These are phyloP conservation scores for Ceyx cyanopectus DNA, from an alignment of 2,113 vertebrate species.

Conservation along the genomic window DNA sequence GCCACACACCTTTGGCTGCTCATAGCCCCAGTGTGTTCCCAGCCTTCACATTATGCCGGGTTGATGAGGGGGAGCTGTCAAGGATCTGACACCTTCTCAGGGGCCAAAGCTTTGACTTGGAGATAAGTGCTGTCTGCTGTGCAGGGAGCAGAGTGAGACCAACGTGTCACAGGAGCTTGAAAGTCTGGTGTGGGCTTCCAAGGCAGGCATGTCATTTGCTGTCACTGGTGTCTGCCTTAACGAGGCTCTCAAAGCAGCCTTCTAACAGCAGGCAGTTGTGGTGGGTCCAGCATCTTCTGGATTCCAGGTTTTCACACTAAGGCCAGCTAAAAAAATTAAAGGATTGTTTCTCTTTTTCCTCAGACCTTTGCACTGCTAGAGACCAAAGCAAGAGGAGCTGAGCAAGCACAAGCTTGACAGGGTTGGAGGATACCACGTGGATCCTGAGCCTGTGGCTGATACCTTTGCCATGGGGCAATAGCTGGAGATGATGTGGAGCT, in stretches of 20 bases:
- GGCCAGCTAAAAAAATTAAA: not conserved
- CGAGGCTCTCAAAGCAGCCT: not conserved
- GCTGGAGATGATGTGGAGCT: not conserved
- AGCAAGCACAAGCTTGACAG: not conserved
- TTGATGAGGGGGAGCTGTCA: not conserved
- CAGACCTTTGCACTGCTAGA: fast-evolving
- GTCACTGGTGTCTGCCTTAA: not conserved
- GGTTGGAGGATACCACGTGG: fast-evolving
- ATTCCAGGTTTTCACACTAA: not conserved
- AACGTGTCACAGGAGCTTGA: not conserved
- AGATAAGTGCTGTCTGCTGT: not conserved
- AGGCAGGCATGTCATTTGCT: not conserved
- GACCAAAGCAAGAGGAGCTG: not conserved
- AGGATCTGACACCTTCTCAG: not conserved
- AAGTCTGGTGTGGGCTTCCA: not conserved
- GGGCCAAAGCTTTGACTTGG: not conserved
- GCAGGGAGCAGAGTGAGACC: not conserved
- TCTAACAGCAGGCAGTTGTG: not conserved
- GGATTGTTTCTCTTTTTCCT: not conserved
- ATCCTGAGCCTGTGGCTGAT: not conserved
- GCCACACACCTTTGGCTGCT: not conserved
- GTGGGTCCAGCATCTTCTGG: not conserved
- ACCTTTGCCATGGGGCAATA: not conserved
- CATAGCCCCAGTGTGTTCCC: not conserved
- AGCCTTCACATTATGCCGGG: not conserved